Base-by-base conservation (phyloP, 2,797 vertebrate species). In the Sebastolobus altivelis region DNA sequence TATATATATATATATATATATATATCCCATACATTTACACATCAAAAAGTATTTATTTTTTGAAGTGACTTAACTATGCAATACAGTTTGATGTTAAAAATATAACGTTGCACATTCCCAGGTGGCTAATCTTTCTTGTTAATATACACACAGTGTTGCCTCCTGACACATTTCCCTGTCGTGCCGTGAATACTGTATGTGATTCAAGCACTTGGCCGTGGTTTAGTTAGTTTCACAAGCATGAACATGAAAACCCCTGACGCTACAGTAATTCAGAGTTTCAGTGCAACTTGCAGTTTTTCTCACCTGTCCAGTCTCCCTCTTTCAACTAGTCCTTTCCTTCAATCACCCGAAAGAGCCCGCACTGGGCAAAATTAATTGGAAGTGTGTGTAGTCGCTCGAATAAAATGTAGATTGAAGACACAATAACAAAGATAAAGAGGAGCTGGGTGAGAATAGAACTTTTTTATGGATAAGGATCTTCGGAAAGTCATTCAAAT, bases 321-420 rank as follows among this genome's bases (percentile, higher is more conserved):
- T 67, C 43, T 73, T 79, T 81, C 69, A 71, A 72, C 72, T 70
- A 75, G 80, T 77, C 70, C 78, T 66, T 61, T 49, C 66, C 71
- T 59, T 70, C 75, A 73, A 67, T 84, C 79, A 83, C 73, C 65
- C 5, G 9, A 65, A 79, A 62, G 67, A 82, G 72, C 61, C 61
- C 18, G 12, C 72, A 65, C 54, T 69, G 65, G 65, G 72, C 46
- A 74, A 67, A 73, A 65, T 72, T 90, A 91, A 89, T 84, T 89
- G 79, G 67, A 82, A 80, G 37, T 54, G 79, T 82, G 88, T 82
- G 86, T 74, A 77, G 74, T 74, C 67, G 67, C 60, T 60, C 25
- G 25, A 62, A 80, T 77, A 88, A 83, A 89, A 87, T 80, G 82
- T 65, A 84, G 83, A 87, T 71, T 80, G 68, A 87, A 83, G 86